Evolutionary conservation across 2,797 vertebrate genomes (phyloP).

Genomic region (Mycteria americana): DNA sequence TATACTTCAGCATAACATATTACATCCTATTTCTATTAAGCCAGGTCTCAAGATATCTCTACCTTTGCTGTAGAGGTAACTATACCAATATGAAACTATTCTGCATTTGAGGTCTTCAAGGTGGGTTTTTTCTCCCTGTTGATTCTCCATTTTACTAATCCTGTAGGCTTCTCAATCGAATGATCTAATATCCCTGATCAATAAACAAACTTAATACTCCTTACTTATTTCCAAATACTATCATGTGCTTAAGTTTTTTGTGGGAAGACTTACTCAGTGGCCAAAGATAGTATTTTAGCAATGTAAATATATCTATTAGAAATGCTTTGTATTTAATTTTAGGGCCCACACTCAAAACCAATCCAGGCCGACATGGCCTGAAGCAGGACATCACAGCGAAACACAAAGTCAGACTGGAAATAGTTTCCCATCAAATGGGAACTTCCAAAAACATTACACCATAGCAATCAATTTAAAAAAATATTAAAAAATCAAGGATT

Average conservation of each 20-base stretch:
- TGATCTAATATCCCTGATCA: neutral
- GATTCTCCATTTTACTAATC: neutral
- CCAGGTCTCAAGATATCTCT: neutral
- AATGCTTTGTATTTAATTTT: neutral
- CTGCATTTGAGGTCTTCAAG: neutral
- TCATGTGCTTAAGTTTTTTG: neutral
- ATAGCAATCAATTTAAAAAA: neutral
- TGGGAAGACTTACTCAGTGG: neutral
- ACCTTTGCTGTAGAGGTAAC: neutral
- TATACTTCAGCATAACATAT: neutral
- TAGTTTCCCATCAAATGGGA: neutral
- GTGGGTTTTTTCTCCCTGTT: accelerated
- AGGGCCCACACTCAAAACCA: neutral
- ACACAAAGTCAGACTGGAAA: neutral
- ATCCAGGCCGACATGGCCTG: neutral
- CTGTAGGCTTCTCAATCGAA: neutral
- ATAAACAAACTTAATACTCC: neutral
- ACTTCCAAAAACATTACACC: neutral
- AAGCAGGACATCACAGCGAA: neutral
- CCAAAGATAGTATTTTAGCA: neutral
- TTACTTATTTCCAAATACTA: neutral
- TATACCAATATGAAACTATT: neutral
- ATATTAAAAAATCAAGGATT: neutral
- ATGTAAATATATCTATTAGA: neutral
- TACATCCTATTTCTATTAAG: neutral